Evolutionary conservation across 2,888 invertebrate species (phyloP), one percentile per base, ranked within the genome.

Genomic region (Spisula solida): DNA sequence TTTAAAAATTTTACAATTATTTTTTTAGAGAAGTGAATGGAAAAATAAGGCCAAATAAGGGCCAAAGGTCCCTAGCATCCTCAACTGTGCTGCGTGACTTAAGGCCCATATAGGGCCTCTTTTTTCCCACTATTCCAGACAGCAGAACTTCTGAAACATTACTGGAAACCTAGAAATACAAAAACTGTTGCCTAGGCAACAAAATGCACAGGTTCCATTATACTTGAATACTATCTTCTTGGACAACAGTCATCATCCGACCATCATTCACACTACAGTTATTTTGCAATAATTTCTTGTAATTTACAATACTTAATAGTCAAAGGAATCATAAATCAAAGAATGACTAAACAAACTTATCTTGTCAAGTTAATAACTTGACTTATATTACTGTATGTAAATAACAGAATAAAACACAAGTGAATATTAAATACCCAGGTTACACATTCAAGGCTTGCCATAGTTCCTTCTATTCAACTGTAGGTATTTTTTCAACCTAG

Each of bases 241-340:
- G n/a, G 60, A 66, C 25, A 66, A 75, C 31, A 18, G 14, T 18
- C 31, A 31, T 31, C 31, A 29, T 31, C 25, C 0, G n/a, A 70
- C 70, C 31, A 14, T 18, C 31, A 75, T 75, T 10, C 31, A 75
- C 34, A 31, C 31, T 75, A 31, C 2, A 16, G 18, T 75, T 14
- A 75, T 31, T 31, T 31, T 75, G 31, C 75, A 75, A 34, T 34
- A 75, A 75, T 75, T 75, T 75, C 60, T 75, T 10, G 31, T 75
- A 66, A 70, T 70, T 29, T 70, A 70, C 70, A 70, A 70, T 70
- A 70, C 31, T 14, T 1, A 75, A 18, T 75, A 75, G 29, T 75
- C 31, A 16, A 75, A 75, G 4, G 1, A 75, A 75, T 75, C 75
- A 75, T 34, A 75, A 25, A 75, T 75, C 31, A 70, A 34, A 75